Percentiles rank a stretch among this genome's conserved stretches.
Conservation (phyloP, 2,113 vertebrate species). For the Cygnus buccinator region DNA sequence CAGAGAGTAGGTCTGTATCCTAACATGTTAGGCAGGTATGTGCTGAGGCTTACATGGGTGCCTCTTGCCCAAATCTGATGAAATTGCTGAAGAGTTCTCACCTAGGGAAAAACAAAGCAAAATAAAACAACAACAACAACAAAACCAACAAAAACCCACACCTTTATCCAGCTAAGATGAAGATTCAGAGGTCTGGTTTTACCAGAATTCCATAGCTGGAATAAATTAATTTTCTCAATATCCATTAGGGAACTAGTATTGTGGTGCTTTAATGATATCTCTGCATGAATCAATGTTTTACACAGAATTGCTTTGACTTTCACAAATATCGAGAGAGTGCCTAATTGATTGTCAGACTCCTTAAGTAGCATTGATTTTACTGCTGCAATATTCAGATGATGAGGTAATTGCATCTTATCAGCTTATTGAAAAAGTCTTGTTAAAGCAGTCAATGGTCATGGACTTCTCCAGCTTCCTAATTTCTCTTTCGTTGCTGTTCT, state of each 20-base stretch:
- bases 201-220: conserved; percentile 26
- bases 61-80: background rate
- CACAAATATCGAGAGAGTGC: conserved; percentile 60
- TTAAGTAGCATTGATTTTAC: conserved; percentile 76
- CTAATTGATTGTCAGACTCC: conserved; percentile 74
- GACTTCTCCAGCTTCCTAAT: background rate
- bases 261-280: conserved; percentile 65
- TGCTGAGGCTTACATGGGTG: background rate
- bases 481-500: conserved; percentile 6
- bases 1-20: background rate
- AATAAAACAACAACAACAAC: no score
- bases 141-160: no score
- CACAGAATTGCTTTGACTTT: conserved; percentile 66
- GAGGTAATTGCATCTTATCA: conserved; percentile 76
- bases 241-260: conserved; percentile 35
- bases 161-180: background rate
- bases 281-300: conserved; percentile 60
- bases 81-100: conserved; percentile 13
- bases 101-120: background rate
- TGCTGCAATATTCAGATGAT: conserved; percentile 69
- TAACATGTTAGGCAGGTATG: background rate
- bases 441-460: conserved; percentile 57
- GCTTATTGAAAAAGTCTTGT: conserved; percentile 68
- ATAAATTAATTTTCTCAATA: conserved; percentile 38
- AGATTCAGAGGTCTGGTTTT: conserved; percentile 52